Base-by-base conservation (phyloP, 2,888 invertebrate genomes). In the Drosophila anomalata region DNA sequence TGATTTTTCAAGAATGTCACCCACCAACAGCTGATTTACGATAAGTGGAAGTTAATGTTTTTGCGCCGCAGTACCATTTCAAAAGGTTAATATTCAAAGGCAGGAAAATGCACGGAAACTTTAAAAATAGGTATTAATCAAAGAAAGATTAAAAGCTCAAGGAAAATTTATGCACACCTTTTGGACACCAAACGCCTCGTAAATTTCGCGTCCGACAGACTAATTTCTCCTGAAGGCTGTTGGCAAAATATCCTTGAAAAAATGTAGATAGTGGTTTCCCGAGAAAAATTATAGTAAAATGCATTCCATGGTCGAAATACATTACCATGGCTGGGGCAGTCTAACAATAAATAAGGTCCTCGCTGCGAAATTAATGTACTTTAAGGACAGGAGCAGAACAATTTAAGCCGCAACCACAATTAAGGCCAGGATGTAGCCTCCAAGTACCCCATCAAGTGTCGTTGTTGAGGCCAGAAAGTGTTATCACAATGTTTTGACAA, bases 151-250 rank as follows among this genome's bases (percentile, higher is more conserved):
- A 20, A 44, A 44, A 9, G 44, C 22, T 20, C 20, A 17, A 42
- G 20, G 44, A 63, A 36, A 44, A 52, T 53, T 44, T 8, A 44
- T n/a, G 44, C n/a, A 6, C 46, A 67, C 56, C 65, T 65, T n/a
- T 47, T 54, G 11, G 39, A 31, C 12, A 29, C 9, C 29, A 0
- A 24, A 50, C 51, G 36, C 33, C 62, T 48, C 68, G 69, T 65
- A 72, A 68, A 78, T 75, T 77, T 66, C 46, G 58, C 63, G 22
- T 26, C 24, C 50, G 55, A 53, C 67, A 73, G 75, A 87, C 84
- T 84, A 82, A 88, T 88, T 82, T 88, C 71, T 78, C 80, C 77
- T 73, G 88, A 81, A 74, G 63, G 62, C 78, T 67, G 70, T 71
- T 73, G 9, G 69, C 68, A 29, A 29, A 68, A 69, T 63, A 69